These are phyloP conservation scores for Corythoichthys haematopterus DNA, from an alignment of 2,113 vertebrate genomes.

Conservation along the genomic window DNA sequence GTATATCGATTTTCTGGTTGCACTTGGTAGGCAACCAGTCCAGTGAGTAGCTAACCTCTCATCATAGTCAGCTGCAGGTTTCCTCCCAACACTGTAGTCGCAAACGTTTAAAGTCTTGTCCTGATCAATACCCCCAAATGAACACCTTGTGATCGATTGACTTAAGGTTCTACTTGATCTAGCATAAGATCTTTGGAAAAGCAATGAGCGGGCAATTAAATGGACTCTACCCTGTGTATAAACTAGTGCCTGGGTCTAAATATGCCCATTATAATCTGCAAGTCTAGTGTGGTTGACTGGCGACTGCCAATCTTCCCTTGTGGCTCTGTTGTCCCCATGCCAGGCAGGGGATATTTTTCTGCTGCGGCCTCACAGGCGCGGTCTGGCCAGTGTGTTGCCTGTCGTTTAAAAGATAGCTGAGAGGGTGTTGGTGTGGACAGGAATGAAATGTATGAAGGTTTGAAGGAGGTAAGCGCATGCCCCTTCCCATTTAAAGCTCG, in stretches of 20 bases:
- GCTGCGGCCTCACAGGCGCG: constrained; percentile 66
- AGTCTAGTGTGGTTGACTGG: constrained; percentile 37
- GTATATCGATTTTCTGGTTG: too few relatives aligned
- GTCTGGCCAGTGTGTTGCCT: constrained; percentile 70
- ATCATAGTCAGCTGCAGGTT: not conserved
- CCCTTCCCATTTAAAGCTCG: constrained; percentile 43
- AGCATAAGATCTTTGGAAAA: not conserved
- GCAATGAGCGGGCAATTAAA: not conserved
- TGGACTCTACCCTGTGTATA: not conserved
- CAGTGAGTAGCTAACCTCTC: too few relatives aligned
- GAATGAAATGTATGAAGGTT: constrained; percentile 61
- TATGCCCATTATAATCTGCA: constrained; percentile 1
- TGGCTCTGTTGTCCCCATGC: constrained; percentile 69
- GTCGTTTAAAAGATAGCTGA: constrained; percentile 70
- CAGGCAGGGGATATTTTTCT: constrained; percentile 73
- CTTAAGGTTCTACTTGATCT: too few relatives aligned
- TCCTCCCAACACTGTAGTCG: not conserved
- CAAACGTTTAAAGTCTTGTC: too few relatives aligned
- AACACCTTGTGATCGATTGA: too few relatives aligned
- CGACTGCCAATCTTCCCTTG: constrained; percentile 57
- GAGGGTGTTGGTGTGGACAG: constrained; percentile 43
- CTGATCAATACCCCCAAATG: too few relatives aligned
- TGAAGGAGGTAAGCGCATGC: constrained; percentile 67
- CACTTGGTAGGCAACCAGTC: not conserved
- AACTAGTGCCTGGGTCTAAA: not conserved